Percentiles rank a stretch among this genome's conserved stretches.
Conservation (phyloP, 2,113 vertebrate genomes). For the Dicerorhinus sumatrensis region DNA sequence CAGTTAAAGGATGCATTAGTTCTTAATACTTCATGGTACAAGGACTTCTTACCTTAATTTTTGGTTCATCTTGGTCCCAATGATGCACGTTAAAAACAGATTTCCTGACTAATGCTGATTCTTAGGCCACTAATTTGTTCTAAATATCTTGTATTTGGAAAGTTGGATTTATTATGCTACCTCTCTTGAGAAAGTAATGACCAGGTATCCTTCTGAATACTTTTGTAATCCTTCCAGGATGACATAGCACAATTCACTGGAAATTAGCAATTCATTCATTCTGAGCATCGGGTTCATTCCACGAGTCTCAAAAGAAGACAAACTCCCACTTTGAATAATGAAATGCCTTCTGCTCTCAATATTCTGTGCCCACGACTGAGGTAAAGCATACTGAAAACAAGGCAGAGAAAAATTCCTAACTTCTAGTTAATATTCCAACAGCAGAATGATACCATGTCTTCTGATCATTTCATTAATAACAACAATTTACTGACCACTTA, state of each 20-base stretch:
- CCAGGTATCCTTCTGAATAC: neutral
- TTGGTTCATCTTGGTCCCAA: neutral
- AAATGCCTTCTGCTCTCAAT: neutral
- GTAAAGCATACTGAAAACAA: neutral
- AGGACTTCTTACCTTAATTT: conserved; percentile 26
- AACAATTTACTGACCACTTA: neutral
- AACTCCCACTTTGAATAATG: neutral
- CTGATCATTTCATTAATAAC: neutral
- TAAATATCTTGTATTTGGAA: neutral
- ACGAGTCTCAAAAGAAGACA: neutral
- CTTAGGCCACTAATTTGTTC: neutral
- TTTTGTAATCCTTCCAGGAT: neutral
- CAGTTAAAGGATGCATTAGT: neutral
- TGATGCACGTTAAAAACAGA: neutral
- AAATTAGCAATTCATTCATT: neutral
- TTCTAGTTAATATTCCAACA: neutral
- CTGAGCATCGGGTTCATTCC: neutral
- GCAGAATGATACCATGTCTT: neutral
- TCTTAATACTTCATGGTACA: neutral
- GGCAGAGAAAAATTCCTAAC: neutral
- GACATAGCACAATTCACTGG: neutral
- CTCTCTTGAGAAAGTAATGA: neutral
- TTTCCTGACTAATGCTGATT: neutral
- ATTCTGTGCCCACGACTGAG: neutral
- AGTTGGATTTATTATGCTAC: neutral